Conservation (phyloP, 2,888 invertebrate species). For the Leptopilina syphax region DNA sequence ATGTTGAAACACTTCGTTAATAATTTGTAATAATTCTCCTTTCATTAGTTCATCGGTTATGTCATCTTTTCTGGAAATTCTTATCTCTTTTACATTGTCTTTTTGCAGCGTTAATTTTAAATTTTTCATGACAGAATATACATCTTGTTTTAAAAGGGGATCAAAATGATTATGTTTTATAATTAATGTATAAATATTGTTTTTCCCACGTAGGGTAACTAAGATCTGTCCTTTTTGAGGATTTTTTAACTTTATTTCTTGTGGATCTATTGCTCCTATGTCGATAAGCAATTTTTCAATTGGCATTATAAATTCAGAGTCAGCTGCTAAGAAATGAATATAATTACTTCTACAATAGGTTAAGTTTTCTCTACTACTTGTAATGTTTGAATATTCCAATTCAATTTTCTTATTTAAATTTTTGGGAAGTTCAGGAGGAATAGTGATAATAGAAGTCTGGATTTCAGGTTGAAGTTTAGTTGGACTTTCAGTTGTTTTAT, state of each 20-base stretch:
- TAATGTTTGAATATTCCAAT: too few relatives aligned
- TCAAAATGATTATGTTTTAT: neutral
- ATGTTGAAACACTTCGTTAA: too few relatives aligned
- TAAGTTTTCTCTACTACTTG: conserved; percentile 14
- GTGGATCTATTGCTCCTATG: neutral
- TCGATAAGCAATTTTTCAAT: neutral
- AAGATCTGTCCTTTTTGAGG: too few relatives aligned
- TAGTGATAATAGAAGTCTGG: too few relatives aligned
- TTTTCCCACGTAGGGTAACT: too few relatives aligned
- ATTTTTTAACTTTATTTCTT: too few relatives aligned
- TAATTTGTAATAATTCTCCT: too few relatives aligned
- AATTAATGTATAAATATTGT: too few relatives aligned
- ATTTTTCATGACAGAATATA: neutral
- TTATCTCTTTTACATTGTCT: neutral
- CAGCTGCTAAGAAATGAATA: conserved; percentile 42
- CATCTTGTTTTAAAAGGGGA: neutral
- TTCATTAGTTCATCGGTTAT: too few relatives aligned
- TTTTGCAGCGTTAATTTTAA: neutral
- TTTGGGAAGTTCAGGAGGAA: neutral
- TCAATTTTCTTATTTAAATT: too few relatives aligned
- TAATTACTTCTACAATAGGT: neutral
- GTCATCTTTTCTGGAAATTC: neutral
- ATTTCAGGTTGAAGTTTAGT: too few relatives aligned
- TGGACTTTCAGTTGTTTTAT: too few relatives aligned
- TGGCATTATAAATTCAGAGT: conserved; percentile 25